Evolutionary conservation across 2,888 invertebrate species (phyloP).

Genomic region (Glyphotaelius pellucidus): DNA sequence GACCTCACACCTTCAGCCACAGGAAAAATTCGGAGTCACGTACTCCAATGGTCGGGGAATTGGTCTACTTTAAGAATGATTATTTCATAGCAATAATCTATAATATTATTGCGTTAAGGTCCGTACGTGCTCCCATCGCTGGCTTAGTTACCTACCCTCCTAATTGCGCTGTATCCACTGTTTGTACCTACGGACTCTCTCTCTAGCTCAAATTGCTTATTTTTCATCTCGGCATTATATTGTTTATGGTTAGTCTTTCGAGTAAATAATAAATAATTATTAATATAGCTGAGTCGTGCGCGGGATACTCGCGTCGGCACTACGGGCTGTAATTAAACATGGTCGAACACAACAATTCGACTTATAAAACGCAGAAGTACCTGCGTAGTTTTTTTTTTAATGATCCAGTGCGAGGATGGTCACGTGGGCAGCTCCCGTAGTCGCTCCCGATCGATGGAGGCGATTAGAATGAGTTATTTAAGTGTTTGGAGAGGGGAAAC

Average conservation of each 20-base stretch:
- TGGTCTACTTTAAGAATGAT: constrained; percentile 38
- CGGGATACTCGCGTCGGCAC: constrained; percentile 55
- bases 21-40: constrained; percentile 4
- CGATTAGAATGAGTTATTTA: constrained; percentile 44
- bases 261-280: constrained; percentile 38
- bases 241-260: constrained; percentile 1
- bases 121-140: not conserved
- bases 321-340: constrained; percentile 60
- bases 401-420: not conserved
- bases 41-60: not conserved
- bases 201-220: not conserved
- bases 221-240: not conserved
- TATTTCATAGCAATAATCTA: constrained; percentile 39
- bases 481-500: not conserved
- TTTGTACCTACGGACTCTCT: not conserved
- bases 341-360: constrained; percentile 45
- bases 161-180: not conserved
- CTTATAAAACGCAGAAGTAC: constrained; percentile 22
- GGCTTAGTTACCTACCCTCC: not conserved
- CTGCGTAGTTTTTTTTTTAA: constrained; percentile 15
- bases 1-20: constrained; percentile 25
- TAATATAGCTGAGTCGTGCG: constrained; percentile 56
- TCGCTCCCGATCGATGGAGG: constrained; percentile 33
- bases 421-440: constrained; percentile 38
- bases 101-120: not conserved